Evolutionary conservation across 2,888 invertebrate genomes (phyloP).

Genomic region (Ophion ventricosus): DNA sequence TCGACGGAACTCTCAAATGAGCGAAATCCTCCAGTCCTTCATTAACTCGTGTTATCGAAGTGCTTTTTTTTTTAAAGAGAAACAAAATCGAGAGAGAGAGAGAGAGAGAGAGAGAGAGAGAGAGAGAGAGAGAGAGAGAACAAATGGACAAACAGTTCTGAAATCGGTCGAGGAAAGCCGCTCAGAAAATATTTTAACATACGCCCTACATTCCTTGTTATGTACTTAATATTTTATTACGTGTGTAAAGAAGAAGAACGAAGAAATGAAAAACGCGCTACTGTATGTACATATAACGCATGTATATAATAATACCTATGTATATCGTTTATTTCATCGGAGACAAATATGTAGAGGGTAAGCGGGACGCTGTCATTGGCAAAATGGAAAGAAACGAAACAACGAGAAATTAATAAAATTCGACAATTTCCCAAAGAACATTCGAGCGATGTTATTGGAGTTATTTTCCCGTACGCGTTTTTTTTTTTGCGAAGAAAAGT

Average conservation of each 20-base stretch:
- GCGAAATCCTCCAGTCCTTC: not conserved
- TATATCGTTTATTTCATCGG: conserved; percentile 23
- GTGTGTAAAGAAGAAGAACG: conserved; percentile 42
- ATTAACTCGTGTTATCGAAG: conserved; percentile 5
- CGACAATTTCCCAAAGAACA: conserved; percentile 43
- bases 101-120: conserved; percentile 11
- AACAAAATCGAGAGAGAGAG: not conserved
- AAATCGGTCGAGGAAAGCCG: conserved; percentile 10
- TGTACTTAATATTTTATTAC: conserved; percentile 78
- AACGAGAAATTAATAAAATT: conserved; percentile 52
- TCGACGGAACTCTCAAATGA: conserved; percentile 61
- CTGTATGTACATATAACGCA: conserved; percentile 38
- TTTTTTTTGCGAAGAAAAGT: not conserved
- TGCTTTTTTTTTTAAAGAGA: conserved; percentile 17
- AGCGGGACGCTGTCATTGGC: conserved; percentile 2
- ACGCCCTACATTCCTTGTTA: conserved; percentile 74
- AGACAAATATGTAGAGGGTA: conserved; percentile 1
- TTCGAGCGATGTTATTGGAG: not conserved
- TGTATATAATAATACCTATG: conserved; percentile 43
- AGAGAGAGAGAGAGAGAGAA: not conserved
- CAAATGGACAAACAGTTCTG: not conserved
- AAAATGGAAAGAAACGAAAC: not conserved
- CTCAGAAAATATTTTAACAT: conserved; percentile 33
- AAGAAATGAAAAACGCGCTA: conserved; percentile 26
- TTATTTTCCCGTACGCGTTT: not conserved